Base-by-base conservation (phyloP, 2,797 vertebrate genomes). In the Oreochromis mossambicus region DNA sequence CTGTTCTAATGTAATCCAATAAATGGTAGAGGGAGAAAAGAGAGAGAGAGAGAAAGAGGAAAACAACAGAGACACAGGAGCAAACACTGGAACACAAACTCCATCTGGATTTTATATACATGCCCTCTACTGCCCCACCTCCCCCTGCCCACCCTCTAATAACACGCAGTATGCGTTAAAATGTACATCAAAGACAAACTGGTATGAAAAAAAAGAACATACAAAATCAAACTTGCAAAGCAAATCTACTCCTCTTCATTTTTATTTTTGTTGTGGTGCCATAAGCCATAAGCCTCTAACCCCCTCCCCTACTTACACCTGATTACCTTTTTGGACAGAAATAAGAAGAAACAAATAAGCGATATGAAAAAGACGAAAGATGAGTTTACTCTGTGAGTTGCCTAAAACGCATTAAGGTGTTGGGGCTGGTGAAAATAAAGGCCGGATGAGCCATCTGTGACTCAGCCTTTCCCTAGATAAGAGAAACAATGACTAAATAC, bases 401-500 rank as follows among this genome's bases (percentile, higher is more conserved):
- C 15, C 61, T 77, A 51, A 80, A 70, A 56, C 36, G 21, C 51
- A 81, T 61, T 29, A 15, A 80, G 52, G 52, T 41, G 52, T 73
- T 46, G 26, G n/a, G 80, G 51, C 80, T 66, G 79, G 52, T 75
- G 52, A 87, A 85, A 80, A 78, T 24, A 89, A 66, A 75, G 48
- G 50, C 38, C 76, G 76, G 78, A 48, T 51, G 51, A 61, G 77
- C 76, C 41, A 21, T 48, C 85, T 84, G 86, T 95, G 95, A 95
- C 90, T 95, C 93, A 95, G 87, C 73, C 52, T 85, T 94, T 95
- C 84, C 88, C 68, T 79, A 79, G 50, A 86, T 82, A 88, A 83
- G 15, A 81, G 83, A 90, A 89, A 93, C 87, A 94, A 93, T 91
- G 92, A 86, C 81, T 86, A 79, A 83, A 92, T 36, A 55, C 79